phyloP scores from a whole-genome alignment of 2,888 invertebrate genomes.

The Malacosoma neustria region DNA sequence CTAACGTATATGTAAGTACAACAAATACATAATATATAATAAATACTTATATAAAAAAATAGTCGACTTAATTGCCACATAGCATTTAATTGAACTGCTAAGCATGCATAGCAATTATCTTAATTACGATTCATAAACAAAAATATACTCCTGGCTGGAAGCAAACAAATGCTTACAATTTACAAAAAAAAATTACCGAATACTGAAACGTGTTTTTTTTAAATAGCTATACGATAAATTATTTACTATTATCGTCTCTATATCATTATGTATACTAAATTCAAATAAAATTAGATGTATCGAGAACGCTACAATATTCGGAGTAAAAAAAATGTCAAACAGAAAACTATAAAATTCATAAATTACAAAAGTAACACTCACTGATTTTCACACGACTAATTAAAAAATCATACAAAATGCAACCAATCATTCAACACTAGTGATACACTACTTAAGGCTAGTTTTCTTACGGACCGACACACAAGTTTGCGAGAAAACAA shows the following conservation, averaged over 20 bases:
- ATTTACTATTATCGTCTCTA: too few species aligned
- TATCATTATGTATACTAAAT: not conserved
- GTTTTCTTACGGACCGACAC: not conserved
- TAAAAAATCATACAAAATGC: conserved; percentile 10
- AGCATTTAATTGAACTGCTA: conserved; percentile 70
- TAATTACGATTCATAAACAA: conserved; percentile 38
- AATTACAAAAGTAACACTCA: conserved; percentile 29
- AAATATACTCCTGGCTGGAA: conserved; percentile 50
- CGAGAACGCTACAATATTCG: not conserved
- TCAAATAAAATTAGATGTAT: conserved; percentile 12
- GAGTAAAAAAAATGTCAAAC: conserved; percentile 29
- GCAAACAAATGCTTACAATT: conserved; percentile 76
- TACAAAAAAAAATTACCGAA: conserved; percentile 47
- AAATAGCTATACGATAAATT: not conserved
- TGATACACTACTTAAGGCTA: not conserved
- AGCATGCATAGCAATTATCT: conserved; percentile 60
- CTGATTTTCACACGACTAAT: conserved; percentile 42
- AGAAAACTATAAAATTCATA: conserved; percentile 16
- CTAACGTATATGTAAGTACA: conserved; percentile 70
- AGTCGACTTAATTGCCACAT: conserved; percentile 45
- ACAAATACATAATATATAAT: conserved; percentile 49
- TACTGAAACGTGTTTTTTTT: not conserved
- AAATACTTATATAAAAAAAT: conserved; percentile 22
- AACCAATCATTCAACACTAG: not conserved
- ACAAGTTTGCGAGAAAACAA: conserved; percentile 2